Conservation (phyloP, 2,797 vertebrate species). For the Dromococcyx pavoninus region DNA sequence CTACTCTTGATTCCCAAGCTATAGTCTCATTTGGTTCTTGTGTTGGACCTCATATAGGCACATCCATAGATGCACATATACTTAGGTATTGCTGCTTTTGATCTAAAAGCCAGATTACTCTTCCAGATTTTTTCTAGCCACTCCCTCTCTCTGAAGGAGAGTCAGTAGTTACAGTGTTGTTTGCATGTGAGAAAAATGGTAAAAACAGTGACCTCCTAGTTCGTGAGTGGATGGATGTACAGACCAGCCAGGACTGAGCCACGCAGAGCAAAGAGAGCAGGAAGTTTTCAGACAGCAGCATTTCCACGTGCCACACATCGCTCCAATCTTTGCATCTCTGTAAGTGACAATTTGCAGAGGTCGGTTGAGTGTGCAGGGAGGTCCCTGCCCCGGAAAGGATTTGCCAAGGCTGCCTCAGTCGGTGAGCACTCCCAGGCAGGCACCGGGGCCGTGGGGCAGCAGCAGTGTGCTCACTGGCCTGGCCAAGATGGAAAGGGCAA, state of each 20-base stretch:
- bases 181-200: not conserved
- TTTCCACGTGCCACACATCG: fast-evolving
- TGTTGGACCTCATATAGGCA: not conserved
- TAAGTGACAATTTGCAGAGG: not conserved
- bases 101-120: not conserved
- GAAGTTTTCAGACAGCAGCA: not conserved
- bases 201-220: not conserved
- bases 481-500: not conserved
- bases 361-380: not conserved
- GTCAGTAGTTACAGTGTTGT: not conserved
- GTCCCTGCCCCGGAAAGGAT: not conserved
- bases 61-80: not conserved
- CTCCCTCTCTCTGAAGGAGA: not conserved
- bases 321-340: not conserved
- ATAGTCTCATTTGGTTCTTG: no score
- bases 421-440: fast-evolving
- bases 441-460: fast-evolving
- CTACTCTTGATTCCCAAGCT: no score
- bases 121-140: not conserved
- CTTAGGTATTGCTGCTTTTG: not conserved
- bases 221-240: not conserved
- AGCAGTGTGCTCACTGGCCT: fast-evolving
- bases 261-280: fast-evolving
- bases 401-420: not conserved
- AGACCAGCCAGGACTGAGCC: not conserved